Evolutionary conservation across 2,113 vertebrate genomes (phyloP), one percentile per base, ranked within the genome.

Genomic region (Coptodon rendalli): DNA sequence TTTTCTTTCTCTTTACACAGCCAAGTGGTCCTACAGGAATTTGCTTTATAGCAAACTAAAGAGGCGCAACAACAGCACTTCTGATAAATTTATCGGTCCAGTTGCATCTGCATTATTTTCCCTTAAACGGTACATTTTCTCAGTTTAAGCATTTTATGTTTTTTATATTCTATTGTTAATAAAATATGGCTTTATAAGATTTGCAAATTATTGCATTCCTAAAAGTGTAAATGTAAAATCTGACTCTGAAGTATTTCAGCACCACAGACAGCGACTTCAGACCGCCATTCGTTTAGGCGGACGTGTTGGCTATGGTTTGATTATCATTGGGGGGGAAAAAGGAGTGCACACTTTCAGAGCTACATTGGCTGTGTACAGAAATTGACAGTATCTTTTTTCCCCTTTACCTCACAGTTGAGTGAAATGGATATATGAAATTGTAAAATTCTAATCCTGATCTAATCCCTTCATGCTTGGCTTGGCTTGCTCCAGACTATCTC

Each of bases 381-480:
- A 81, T 57, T 17, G n/a, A 12, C 22, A 61, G 16, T n/a, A 19
- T 81, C 38, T 27, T 12, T 27, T 68, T 48, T 24, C 12, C n/a
- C 38, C 12, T 43, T 43, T 9, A n/a, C 10, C 27, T 82, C 57
- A 82, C 40, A 36, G 53, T 61, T 61, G 71, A 59, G 68, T 84
- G 40, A 79, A 78, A 78, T 36, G 19, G 52, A 36, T 59, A 79
- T 85, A 31, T 48, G 45, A 53, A 29, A 81, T 59, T 45, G 79
- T 81, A 38, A 57, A 57, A 56, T 80, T 80, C 40, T 48, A 48
- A 45, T 48, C 68, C 68, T 45, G 68, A 73, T 48, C 68, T 40
- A 57, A 81, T 81, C 79, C 79, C 52, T 57, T 81, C 79, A 27
- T 43, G 53, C 53, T 57, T 19, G 53, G 53, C 34, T 27, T 38